Evolutionary conservation across 2,888 invertebrate genomes (phyloP).

Genomic region (Patella pellucida): DNA sequence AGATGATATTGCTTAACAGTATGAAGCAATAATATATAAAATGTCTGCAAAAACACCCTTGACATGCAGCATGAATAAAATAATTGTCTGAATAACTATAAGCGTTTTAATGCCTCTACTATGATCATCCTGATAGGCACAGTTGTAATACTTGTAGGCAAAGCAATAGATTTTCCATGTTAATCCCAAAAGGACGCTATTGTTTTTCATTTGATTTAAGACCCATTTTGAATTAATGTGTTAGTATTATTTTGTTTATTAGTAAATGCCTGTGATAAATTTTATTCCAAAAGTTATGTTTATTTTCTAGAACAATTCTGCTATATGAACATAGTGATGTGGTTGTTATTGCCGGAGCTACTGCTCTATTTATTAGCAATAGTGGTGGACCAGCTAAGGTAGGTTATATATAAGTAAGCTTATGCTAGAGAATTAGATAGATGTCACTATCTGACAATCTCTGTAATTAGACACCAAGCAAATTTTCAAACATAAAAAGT

Average conservation of each 20-base stretch:
- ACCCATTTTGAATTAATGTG: background rate
- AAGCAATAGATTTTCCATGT: too few species aligned
- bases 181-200: background rate
- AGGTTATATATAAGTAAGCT: slow-evolving; percentile 12
- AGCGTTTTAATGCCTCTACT: too few species aligned
- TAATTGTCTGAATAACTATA: too few species aligned
- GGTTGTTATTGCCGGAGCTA: slow-evolving; percentile 72
- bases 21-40: background rate
- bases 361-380: slow-evolving; percentile 71
- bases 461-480: too few species aligned
- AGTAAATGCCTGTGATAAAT: background rate
- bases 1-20: background rate
- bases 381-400: slow-evolving; percentile 72
- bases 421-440: too few species aligned
- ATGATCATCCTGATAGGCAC: too few species aligned
- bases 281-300: background rate
- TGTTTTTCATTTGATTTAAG: background rate
- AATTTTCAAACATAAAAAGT: too few species aligned
- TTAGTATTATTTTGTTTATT: background rate
- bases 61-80: too few species aligned
- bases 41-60: too few species aligned
- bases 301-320: slow-evolving; percentile 67
- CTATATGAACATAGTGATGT: slow-evolving; percentile 74
- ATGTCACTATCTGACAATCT: too few species aligned
- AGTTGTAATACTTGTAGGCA: too few species aligned